Conservation (phyloP, 2,113 vertebrate genomes). For the Chaetura pelagica region DNA sequence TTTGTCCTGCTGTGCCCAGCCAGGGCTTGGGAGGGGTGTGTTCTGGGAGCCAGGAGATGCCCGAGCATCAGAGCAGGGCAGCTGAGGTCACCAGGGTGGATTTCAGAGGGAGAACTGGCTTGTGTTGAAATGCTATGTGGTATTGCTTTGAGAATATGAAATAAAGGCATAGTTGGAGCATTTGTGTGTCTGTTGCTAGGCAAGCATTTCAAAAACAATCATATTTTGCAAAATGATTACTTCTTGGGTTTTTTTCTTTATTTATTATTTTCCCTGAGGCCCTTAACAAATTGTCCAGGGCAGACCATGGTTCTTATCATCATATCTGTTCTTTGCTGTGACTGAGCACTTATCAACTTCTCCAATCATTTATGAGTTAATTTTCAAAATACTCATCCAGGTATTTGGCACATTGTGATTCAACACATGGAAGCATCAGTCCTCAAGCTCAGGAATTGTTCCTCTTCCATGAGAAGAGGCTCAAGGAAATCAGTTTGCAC, state of each 20-base stretch:
- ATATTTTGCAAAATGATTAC: constrained; percentile 37
- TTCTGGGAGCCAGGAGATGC: neutral
- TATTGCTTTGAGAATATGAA: constrained; percentile 22
- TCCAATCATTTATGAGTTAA: neutral
- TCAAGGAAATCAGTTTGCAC: neutral
- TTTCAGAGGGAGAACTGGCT: neutral
- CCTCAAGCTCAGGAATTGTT: neutral
- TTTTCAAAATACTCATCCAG: neutral
- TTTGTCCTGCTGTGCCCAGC: neutral
- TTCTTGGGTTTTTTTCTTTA: neutral
- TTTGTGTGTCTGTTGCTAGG: constrained; percentile 54
- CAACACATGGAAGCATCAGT: rapidly evolving
- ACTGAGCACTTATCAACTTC: neutral
- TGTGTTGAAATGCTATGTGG: neutral
- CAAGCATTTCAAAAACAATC: constrained; percentile 22
- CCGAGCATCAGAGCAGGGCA: neutral
- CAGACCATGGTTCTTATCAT: neutral
- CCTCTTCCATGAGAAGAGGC: neutral
- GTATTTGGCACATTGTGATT: neutral
- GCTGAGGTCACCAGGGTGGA: constrained; percentile 36
- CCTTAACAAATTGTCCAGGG: neutral
- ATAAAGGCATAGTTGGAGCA: neutral
- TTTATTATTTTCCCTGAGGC: neutral
- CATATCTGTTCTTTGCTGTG: neutral
- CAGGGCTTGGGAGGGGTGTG: neutral